These are phyloP conservation scores for Corythoichthys intestinalis DNA, from an alignment of 2,113 vertebrate genomes.

Conservation along the genomic window DNA sequence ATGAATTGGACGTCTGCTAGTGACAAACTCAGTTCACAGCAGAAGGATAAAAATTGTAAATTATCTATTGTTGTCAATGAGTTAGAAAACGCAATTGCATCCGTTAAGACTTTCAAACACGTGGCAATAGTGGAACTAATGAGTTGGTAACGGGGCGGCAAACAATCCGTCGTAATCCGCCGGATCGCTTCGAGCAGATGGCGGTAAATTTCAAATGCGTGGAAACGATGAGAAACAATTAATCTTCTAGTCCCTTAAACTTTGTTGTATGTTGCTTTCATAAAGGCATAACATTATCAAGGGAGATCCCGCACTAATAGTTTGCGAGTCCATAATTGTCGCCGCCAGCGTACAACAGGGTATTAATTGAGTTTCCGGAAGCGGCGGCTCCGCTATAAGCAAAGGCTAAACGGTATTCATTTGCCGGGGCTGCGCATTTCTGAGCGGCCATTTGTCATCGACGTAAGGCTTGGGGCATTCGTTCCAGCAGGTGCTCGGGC, in stretches of 20 bases:
- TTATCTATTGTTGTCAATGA: no score
- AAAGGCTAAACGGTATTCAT: constrained; percentile 33
- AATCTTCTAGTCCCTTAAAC: background rate
- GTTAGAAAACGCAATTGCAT: no score
- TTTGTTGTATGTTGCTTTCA: constrained; percentile 34
- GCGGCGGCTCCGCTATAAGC: constrained; percentile 21
- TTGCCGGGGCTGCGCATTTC: constrained; percentile 25
- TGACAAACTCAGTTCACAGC: no score
- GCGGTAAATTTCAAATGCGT: background rate
- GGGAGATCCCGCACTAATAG: constrained; percentile 54
- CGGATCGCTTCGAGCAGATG: background rate
- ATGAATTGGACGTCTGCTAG: no score
- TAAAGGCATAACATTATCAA: constrained; percentile 46
- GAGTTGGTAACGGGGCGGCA: background rate
- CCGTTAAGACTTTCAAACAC: no score
- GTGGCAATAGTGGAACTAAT: no score
- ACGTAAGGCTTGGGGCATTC: background rate
- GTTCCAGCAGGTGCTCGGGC: background rate
- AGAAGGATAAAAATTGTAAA: no score
- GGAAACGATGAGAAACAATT: background rate
- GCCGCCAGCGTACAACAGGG: constrained; percentile 35
- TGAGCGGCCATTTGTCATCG: constrained; percentile 20
- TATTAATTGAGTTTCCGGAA: constrained; percentile 47
- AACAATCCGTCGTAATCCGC: background rate
- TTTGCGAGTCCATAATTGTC: constrained; percentile 58